Percentiles rank a stretch among this genome's conserved stretches.
Conservation (phyloP, 2,113 vertebrate species). For the Syngnathus scovelli region DNA sequence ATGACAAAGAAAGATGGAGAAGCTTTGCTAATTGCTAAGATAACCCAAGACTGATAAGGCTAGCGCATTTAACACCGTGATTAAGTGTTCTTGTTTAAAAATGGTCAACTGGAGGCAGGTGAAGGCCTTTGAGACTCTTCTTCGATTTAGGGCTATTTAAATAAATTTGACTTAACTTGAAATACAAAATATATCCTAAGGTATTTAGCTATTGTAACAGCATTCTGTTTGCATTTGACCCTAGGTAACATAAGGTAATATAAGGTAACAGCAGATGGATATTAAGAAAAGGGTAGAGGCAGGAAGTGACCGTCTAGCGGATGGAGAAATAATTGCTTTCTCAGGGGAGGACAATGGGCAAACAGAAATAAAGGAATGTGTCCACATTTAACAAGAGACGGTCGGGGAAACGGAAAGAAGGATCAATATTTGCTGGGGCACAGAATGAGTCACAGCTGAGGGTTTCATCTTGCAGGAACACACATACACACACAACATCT, state of each 20-base stretch:
- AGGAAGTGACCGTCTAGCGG: conserved; percentile 1
- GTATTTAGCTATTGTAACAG: conserved; percentile 11
- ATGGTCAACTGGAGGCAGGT: too few relatives aligned
- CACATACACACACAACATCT: conserved; percentile 2
- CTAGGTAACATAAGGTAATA: conserved; percentile 3
- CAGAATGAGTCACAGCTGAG: conserved; percentile 35
- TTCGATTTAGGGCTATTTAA: too few relatives aligned
- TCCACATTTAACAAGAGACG: conserved; percentile 32
- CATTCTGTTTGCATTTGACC: conserved; percentile 17
- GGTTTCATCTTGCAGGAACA: conserved; percentile 32
- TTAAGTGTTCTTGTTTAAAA: too few relatives aligned
- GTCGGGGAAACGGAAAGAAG: conserved; percentile 26
- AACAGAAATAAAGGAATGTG: conserved; percentile 16
- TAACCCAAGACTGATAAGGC: too few relatives aligned
- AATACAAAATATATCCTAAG: neutral
- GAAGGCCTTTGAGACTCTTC: too few relatives aligned
- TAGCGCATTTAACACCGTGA: too few relatives aligned
- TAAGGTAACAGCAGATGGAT: conserved; percentile 11
- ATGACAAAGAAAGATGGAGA: too few relatives aligned
- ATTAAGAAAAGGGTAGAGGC: conserved; percentile 13
- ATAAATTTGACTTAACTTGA: too few relatives aligned
- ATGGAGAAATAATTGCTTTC: conserved; percentile 36
- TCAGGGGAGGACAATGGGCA: conserved; percentile 13
- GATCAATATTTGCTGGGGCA: conserved; percentile 46
- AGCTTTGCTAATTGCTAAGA: too few relatives aligned